Percentiles rank a stretch among this genome's conserved stretches.
These are phyloP conservation scores for Cyphomyrmex costatus DNA, from an alignment of 1,140 invertebrate genomes.

Conservation along the genomic window DNA sequence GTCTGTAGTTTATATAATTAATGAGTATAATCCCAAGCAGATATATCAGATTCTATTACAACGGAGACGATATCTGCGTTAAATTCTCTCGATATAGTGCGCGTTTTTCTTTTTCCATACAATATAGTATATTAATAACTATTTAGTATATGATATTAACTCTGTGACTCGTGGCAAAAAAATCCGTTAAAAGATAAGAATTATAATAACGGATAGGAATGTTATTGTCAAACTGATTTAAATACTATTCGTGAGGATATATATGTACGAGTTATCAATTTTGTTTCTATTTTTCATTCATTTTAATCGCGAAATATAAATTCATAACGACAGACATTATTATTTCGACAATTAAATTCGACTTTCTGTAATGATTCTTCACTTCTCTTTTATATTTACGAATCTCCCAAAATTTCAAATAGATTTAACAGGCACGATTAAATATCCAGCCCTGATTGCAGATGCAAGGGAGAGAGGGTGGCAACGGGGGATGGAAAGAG, in stretches of 20 bases:
- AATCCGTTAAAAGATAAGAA: constrained; percentile 1
- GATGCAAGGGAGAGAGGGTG: neutral
- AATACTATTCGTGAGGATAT: neutral
- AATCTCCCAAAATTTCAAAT: neutral
- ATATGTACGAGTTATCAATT: neutral
- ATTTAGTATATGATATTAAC: too few relatives aligned
- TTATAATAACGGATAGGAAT: neutral
- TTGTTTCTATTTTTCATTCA: neutral
- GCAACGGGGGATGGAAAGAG: constrained; percentile 11
- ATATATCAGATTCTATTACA: neutral
- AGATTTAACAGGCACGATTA: neutral
- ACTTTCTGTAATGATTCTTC: neutral
- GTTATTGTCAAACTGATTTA: neutral
- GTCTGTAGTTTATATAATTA: neutral
- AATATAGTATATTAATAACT: too few relatives aligned
- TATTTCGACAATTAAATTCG: neutral
- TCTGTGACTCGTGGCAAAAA: neutral
- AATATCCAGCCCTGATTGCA: constrained; percentile 36
- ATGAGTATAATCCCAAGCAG: neutral
- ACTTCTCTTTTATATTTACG: neutral
- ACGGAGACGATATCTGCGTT: neutral
- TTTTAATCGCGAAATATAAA: neutral
- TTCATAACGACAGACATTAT: neutral
- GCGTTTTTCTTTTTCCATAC: neutral
- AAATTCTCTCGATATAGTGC: neutral